These are phyloP conservation scores for Diplodus sargus DNA, from an alignment of 2,797 vertebrate genomes.

Conservation along the genomic window DNA sequence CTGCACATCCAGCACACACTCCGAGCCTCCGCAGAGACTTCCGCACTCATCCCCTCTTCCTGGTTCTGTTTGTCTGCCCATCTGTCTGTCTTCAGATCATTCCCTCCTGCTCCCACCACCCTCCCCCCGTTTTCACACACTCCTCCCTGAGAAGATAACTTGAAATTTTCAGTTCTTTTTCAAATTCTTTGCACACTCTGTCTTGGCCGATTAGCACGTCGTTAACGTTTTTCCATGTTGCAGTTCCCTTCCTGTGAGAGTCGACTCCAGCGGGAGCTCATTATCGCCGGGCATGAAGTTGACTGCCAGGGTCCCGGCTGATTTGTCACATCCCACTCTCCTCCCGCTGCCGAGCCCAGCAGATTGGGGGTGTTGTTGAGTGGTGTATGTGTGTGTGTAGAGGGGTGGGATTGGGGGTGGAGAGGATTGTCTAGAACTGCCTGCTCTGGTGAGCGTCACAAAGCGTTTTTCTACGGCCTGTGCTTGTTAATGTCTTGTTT, in stretches of 20 bases:
- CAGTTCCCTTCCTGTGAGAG: slow-evolving; percentile 49
- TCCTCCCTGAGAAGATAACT: slow-evolving; percentile 33
- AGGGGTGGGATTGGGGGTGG: slow-evolving; percentile 21
- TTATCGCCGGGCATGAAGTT: slow-evolving; percentile 83
- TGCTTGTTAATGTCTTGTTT: slow-evolving; percentile 61
- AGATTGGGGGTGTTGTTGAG: slow-evolving; percentile 64
- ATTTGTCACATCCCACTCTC: slow-evolving; percentile 75
- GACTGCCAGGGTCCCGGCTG: slow-evolving; percentile 77
- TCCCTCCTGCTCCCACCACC: slow-evolving; percentile 1
- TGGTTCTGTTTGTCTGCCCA: slow-evolving; percentile 54
- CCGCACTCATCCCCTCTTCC: slow-evolving; percentile 37
- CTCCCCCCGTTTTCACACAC: slow-evolving; percentile 29
- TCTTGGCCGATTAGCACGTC: slow-evolving; percentile 56
- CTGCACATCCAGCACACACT: slow-evolving; percentile 49
- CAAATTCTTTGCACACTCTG: slow-evolving; percentile 35
- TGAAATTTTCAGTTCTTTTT: slow-evolving; percentile 1
- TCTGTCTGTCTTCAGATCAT: slow-evolving; percentile 55
- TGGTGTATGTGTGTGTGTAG: slow-evolving; percentile 16
- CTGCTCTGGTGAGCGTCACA: slow-evolving; percentile 61
- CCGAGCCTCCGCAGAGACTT: slow-evolving; percentile 38
- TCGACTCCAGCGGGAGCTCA: slow-evolving; percentile 85
- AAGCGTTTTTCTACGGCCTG: slow-evolving; percentile 48
- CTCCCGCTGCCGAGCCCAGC: slow-evolving; percentile 54
- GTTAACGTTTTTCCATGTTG: slow-evolving; percentile 48
- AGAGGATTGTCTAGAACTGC: slow-evolving; percentile 54